Base-by-base conservation (phyloP, 2,888 invertebrate species). In the Chelonus formosanus region DNA sequence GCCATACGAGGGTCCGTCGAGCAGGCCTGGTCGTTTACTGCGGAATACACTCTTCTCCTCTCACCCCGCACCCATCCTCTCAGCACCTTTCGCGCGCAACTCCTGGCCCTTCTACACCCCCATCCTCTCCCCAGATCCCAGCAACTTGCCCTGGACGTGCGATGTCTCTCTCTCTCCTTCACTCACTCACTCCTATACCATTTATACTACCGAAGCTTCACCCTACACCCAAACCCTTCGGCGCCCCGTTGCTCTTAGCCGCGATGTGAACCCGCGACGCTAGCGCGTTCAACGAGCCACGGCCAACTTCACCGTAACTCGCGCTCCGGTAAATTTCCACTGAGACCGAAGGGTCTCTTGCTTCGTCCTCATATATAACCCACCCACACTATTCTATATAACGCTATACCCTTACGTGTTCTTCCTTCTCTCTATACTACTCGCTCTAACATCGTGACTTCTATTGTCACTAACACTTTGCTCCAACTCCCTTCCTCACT, bases 281-380 rank as follows among this genome's bases (percentile, higher is more conserved):
- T 64, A 71, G 65, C 67, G 66, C 74, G 69, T 67, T 72, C 72
- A 70, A 75, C 71, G 74, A 73, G 78, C 74, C 73, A 79, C 75
- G 76, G 74, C 71, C 77, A 78, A 79, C 73, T 80, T 77, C 73
- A 67, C 76, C 76, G 79, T 80, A 80, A 80, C 78, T 80, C 77
- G 80, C 78, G 79, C 79, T 78, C 74, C 76, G 79, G 78, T 80
- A 79, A 79, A 80, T 80, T 80, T 80, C 78, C 80, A 70, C 70
- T 65, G 72, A 71, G 69, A 70, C 69, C 69, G 48, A 52, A 57
- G 56, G 53, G 50, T 52, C 40, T 34, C 5, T 47, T 4, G 35
- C 58, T 47, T 47, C 35, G 32, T 57, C 44, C 45, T 31, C 43
- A 43, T 43, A 43, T 45, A 44, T 32, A 57, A 8, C 31, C 10